phyloP scores from a whole-genome alignment of 30 jellyfish, hydroid and myxozoan species.

The Cassiopea xamachana region DNA sequence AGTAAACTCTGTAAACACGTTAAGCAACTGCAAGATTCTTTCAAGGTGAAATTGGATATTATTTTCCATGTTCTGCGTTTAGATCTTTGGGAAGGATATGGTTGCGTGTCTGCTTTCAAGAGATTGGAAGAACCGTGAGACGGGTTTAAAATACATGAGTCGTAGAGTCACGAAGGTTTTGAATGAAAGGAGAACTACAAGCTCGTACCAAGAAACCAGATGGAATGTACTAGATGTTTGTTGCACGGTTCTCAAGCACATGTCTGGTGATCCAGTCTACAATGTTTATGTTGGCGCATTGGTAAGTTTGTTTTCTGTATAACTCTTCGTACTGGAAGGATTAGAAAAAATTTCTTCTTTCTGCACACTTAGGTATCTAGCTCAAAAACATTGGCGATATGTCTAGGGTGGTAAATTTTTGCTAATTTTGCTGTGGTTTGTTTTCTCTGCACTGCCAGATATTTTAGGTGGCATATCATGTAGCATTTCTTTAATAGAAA shows the following conservation, averaged over 20 bases:
- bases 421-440: too few relatives aligned
- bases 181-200: conserved; percentile 80
- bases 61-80: not conserved
- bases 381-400: too few relatives aligned
- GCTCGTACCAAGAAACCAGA: conserved; percentile 75
- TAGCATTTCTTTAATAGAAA: not conserved
- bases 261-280: conserved; percentile 94
- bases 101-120: conserved; percentile 95
- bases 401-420: too few relatives aligned
- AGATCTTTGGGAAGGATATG: conserved; percentile 93
- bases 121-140: conserved; percentile 96
- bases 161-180: conserved; percentile 88
- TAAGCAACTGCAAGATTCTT: too few relatives aligned
- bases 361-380: too few relatives aligned
- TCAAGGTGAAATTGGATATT: not conserved
- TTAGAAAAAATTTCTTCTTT: too few relatives aligned
- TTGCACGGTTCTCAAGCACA: conserved; percentile 76
- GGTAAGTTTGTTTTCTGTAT: conserved; percentile 59
- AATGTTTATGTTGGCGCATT: conserved; percentile 94
- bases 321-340: too few relatives aligned
- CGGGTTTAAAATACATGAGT: conserved; percentile 94
- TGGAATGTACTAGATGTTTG: conserved; percentile 83
- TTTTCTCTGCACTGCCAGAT: not conserved
- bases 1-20: too few relatives aligned
- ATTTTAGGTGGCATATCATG: not conserved